phyloP scores from a whole-genome alignment of 2,888 invertebrate genomes.

The Drosophila rellima region DNA sequence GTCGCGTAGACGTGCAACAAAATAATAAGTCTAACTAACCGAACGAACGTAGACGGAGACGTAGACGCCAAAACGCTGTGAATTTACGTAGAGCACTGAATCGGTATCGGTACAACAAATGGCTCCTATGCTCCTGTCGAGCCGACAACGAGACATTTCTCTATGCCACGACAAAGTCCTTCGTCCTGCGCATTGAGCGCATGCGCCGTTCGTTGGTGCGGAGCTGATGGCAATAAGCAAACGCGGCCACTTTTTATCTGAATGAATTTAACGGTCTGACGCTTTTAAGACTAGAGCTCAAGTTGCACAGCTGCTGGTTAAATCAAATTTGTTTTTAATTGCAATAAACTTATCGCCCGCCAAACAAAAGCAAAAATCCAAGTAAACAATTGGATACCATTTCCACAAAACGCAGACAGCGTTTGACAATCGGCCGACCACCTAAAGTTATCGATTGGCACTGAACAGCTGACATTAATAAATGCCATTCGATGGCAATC shows the following conservation, averaged over 20 bases:
- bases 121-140: constrained; percentile 39
- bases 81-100: constrained; percentile 68
- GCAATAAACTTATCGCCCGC: constrained; percentile 34
- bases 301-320: background rate
- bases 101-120: constrained; percentile 19
- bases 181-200: constrained; percentile 49
- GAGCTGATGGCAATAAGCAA: constrained; percentile 14
- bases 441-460: constrained; percentile 19
- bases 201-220: constrained; percentile 29
- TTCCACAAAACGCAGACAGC: constrained; percentile 14
- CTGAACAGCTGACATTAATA: constrained; percentile 31
- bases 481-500: constrained; percentile 18
- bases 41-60: constrained; percentile 19
- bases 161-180: constrained; percentile 40
- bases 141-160: constrained; percentile 24
- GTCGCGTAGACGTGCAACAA: constrained; percentile 43
- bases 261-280: background rate
- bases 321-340: constrained; percentile 9
- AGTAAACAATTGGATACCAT: constrained; percentile 38
- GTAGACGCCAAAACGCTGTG: constrained; percentile 53
- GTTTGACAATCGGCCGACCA: constrained; percentile 13
- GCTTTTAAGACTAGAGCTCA: background rate
- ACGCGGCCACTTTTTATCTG: constrained; percentile 15
- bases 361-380: constrained; percentile 34
- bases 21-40: constrained; percentile 38